Conservation (phyloP, 2,113 vertebrate species). For the Daphoenositta chrysoptera region DNA sequence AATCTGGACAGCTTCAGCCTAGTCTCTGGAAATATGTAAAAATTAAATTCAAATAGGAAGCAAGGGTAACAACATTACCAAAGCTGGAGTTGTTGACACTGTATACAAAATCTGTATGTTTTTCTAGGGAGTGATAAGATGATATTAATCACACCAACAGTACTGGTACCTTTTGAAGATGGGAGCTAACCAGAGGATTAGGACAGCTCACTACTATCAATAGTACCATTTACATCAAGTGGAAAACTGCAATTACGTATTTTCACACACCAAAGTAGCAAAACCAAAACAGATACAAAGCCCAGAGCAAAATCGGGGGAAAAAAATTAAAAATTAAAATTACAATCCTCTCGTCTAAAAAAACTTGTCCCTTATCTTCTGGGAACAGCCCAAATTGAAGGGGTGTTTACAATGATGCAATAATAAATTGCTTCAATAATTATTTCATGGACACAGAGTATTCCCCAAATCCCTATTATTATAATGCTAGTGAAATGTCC, state of each 20-base stretch:
- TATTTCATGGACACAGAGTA: not conserved
- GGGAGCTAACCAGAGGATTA: not conserved
- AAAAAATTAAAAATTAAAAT: not conserved
- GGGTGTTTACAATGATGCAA: not conserved
- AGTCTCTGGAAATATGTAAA: not conserved
- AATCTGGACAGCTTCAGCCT: not conserved
- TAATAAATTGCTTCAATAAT: constrained; percentile 48
- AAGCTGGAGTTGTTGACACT: not conserved
- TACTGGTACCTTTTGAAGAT: not conserved
- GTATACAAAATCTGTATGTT: not conserved
- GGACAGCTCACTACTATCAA: not conserved
- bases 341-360: not conserved
- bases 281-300: not conserved
- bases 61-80: not conserved
- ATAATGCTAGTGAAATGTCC: constrained; percentile 35
- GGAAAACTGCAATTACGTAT: not conserved
- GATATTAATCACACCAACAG: not conserved
- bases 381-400: constrained; percentile 7
- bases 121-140: not conserved
- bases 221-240: not conserved
- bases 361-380: constrained; percentile 23
- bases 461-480: constrained; percentile 50
- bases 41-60: not conserved
- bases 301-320: not conserved
- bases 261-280: not conserved